A percentile compares a stretch with the other conserved stretches of the same genome.
These are phyloP conservation scores for Geotrypetes seraphini DNA, from an alignment of 2,797 vertebrate species.

Conservation along the genomic window DNA sequence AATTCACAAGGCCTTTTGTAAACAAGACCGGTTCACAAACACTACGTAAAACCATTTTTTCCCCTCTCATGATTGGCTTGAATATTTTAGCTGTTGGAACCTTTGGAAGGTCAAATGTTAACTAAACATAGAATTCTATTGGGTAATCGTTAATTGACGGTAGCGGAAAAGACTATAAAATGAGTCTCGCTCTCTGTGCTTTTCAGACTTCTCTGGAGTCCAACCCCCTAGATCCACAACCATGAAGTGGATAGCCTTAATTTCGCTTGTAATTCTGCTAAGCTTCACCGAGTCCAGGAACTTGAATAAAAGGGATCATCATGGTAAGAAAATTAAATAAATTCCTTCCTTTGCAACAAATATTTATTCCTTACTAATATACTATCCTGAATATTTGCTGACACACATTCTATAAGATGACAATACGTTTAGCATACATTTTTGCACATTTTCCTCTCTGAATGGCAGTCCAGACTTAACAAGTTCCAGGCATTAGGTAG, in stretches of 20 bases:
- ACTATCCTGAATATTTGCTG: no score
- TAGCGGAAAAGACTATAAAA: slow-evolving; percentile 21
- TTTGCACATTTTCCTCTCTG: no score
- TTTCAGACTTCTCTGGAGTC: slow-evolving; percentile 12
- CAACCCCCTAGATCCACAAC: slow-evolving; percentile 1
- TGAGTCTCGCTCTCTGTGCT: not conserved
- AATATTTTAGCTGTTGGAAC: not conserved
- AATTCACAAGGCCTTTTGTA: slow-evolving; percentile 14
- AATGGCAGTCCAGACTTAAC: no score
- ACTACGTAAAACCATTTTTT: slow-evolving; percentile 15
- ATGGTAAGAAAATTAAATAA: slow-evolving; percentile 36
- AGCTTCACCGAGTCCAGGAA: slow-evolving; percentile 18
- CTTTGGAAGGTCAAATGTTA: not conserved
- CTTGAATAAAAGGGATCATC: slow-evolving; percentile 19
- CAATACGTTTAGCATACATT: no score
- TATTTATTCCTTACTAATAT: no score
- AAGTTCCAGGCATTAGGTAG: no score
- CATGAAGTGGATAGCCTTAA: slow-evolving; percentile 21
- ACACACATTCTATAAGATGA: no score
- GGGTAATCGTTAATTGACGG: slow-evolving; percentile 36
- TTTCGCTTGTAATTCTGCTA: slow-evolving; percentile 13
- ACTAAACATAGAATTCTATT: not conserved
- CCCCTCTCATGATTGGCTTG: not conserved
- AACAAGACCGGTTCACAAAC: not conserved
- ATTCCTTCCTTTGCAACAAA: no score